phyloP scores from a whole-genome alignment of 2,797 vertebrate species.

The Oreochromis grahami region DNA sequence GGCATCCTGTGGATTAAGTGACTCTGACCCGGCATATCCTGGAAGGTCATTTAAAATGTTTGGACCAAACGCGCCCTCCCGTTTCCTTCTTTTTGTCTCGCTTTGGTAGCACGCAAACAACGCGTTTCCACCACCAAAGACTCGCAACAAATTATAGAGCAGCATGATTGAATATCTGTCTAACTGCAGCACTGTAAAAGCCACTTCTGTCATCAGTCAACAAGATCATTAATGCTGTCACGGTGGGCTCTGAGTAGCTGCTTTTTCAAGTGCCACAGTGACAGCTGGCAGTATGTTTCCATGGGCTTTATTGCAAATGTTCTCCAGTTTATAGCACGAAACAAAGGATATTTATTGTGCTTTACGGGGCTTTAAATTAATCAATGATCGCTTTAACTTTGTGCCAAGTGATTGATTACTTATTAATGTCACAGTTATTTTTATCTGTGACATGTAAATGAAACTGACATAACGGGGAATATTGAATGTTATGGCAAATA shows the following conservation, averaged over 20 bases:
- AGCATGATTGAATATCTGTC: slow-evolving; percentile 1
- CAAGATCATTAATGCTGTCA: neutral
- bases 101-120: neutral
- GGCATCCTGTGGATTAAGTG: neutral
- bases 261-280: neutral
- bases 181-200: neutral
- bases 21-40: neutral
- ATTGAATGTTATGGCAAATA: neutral
- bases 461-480: neutral
- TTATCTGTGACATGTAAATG: neutral
- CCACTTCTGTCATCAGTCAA: slow-evolving; percentile 25
- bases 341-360: neutral
- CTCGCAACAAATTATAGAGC: neutral
- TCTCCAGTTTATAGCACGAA: neutral
- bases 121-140: neutral
- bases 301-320: neutral
- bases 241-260: neutral
- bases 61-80: neutral
- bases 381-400: neutral
- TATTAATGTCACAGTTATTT: neutral
- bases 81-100: neutral
- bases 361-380: neutral
- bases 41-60: neutral
- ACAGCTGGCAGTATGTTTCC: neutral
- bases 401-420: neutral